These are phyloP conservation scores for Limanda limanda DNA, from an alignment of 2,113 vertebrate genomes.

Conservation along the genomic window DNA sequence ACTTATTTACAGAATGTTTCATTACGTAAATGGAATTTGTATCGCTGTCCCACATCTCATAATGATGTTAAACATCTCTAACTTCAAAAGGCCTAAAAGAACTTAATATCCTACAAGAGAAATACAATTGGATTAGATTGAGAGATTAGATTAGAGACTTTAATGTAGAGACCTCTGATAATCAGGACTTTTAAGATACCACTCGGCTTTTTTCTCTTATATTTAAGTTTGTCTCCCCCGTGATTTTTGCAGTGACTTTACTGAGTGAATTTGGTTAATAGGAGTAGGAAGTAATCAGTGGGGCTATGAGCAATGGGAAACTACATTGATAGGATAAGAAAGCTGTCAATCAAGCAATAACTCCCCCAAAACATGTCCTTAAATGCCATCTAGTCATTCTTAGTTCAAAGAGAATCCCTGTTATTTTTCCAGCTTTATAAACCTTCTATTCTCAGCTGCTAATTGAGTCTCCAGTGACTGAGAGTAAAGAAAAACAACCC, in stretches of 20 bases:
- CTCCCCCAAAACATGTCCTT: neutral
- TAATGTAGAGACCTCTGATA: slow-evolving; percentile 15
- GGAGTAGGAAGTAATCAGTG: neutral
- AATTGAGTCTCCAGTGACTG: slow-evolving; percentile 67
- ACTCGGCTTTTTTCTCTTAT: slow-evolving; percentile 15
- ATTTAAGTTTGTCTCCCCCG: neutral
- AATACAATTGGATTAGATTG: neutral
- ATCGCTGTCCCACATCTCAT: neutral
- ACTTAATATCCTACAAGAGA: slow-evolving; percentile 9
- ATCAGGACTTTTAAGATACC: slow-evolving; percentile 26
- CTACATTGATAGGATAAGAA: slow-evolving; percentile 20
- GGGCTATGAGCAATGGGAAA: neutral
- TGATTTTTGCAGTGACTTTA: neutral
- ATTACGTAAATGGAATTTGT: neutral
- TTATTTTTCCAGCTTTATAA: neutral
- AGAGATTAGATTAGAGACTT: neutral
- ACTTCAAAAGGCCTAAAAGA: too few relatives aligned
- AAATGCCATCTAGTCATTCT: neutral
- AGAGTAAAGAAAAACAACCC: slow-evolving; percentile 30
- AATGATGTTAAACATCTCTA: too few relatives aligned
- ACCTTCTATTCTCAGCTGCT: slow-evolving; percentile 13
- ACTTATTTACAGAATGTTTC: too few relatives aligned
- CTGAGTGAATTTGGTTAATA: neutral
- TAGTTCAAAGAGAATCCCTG: neutral
- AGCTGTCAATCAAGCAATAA: neutral